phyloP scores from a whole-genome alignment of 2,113 vertebrate species.

The Peromyscus polionotus region DNA sequence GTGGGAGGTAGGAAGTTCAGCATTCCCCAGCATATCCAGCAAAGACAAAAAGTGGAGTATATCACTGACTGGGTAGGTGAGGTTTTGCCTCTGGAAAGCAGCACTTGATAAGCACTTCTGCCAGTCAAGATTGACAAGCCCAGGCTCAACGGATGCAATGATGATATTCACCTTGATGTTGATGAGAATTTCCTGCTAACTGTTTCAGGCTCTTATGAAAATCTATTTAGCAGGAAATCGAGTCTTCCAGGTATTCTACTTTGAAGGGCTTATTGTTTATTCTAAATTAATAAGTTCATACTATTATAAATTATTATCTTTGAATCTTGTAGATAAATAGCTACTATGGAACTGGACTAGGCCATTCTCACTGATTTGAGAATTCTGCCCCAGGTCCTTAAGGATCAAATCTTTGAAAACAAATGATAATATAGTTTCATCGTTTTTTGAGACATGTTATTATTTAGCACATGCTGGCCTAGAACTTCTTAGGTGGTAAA shows the following conservation, averaged over 20 bases:
- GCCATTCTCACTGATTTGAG: neutral
- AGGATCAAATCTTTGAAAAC: neutral
- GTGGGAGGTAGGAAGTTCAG: neutral
- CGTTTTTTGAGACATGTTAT: neutral
- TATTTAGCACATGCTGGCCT: neutral
- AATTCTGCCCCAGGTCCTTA: conserved; percentile 25
- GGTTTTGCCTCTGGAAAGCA: neutral
- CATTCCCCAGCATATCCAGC: neutral
- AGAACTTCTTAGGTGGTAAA: neutral
- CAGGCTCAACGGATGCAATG: neutral
- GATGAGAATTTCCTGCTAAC: conserved; percentile 31
- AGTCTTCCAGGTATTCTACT: neutral
- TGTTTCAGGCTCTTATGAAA: conserved; percentile 14
- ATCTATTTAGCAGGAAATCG: neutral
- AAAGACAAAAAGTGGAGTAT: neutral
- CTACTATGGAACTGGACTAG: neutral
- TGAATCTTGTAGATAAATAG: neutral
- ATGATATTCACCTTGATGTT: neutral
- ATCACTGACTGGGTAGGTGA: neutral
- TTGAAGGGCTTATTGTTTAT: neutral
- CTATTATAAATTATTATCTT: conserved; percentile 26
- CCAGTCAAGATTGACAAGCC: neutral
- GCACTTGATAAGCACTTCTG: neutral
- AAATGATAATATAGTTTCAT: neutral
- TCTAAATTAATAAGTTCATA: neutral